A percentile compares a stretch with the other conserved stretches of the same genome.
These are phyloP conservation scores for Scopus umbretta DNA, from an alignment of 2,113 vertebrate genomes.

Conservation along the genomic window DNA sequence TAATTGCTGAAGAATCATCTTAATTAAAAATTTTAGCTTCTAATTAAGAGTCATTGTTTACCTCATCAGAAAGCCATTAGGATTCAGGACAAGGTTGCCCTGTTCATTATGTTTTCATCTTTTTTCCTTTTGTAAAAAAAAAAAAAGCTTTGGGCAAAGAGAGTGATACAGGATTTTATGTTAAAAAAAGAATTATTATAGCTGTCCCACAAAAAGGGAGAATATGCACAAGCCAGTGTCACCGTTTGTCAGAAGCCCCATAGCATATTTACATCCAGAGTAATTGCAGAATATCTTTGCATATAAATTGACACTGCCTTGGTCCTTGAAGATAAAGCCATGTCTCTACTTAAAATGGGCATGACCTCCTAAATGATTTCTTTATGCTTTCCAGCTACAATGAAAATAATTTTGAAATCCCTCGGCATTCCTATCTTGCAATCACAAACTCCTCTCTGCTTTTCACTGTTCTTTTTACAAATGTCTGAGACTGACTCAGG, in stretches of 20 bases:
- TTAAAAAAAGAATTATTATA: neutral
- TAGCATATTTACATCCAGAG: constrained; percentile 38
- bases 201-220: neutral
- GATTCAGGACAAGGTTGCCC: constrained; percentile 75
- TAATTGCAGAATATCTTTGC: constrained; percentile 48
- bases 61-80: constrained; percentile 82
- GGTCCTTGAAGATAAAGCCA: constrained; percentile 26
- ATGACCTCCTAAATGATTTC: neutral
- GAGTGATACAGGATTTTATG: neutral
- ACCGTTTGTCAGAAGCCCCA: neutral
- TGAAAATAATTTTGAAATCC: neutral
- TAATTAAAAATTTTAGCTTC: constrained; percentile 91
- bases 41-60: constrained; percentile 94
- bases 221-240: neutral
- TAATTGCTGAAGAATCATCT: constrained; percentile 88
- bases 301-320: constrained; percentile 43
- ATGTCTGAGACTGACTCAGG: neutral
- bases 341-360: neutral
- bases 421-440: neutral
- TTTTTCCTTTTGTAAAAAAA: too few species aligned
- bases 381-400: constrained; percentile 4
- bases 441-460: neutral
- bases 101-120: constrained; percentile 58
- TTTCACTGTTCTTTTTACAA: constrained; percentile 5
- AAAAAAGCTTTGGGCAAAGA: constrained; percentile 38